Percentiles rank a stretch among this genome's conserved stretches.
phyloP scores from a whole-genome alignment of 2,888 invertebrate genomes.

The Erpobdella octoculata region DNA sequence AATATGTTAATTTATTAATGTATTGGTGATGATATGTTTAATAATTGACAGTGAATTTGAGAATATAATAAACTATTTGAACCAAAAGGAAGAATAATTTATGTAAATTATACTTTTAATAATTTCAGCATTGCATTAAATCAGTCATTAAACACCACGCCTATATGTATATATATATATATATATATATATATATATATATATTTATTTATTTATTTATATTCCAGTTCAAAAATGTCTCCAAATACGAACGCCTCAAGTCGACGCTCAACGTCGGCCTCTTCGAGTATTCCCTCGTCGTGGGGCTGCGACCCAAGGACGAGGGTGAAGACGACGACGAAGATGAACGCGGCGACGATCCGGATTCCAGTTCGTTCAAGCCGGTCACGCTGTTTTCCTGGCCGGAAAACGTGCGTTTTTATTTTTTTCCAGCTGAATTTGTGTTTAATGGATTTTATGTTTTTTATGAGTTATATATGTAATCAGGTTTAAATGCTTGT shows the following conservation, averaged over 20 bases:
- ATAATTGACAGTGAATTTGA: too few relatives aligned
- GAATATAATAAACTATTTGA: too few relatives aligned
- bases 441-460: not conserved
- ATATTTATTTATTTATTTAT: too few relatives aligned
- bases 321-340: constrained; percentile 15
- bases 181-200: too few relatives aligned
- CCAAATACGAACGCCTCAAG: constrained; percentile 26
- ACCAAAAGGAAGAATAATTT: too few relatives aligned
- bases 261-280: constrained; percentile 33
- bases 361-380: constrained; percentile 35
- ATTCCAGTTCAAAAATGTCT: constrained; percentile 9
- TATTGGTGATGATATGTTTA: too few relatives aligned
- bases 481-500: not conserved
- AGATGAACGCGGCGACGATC: not conserved
- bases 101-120: too few relatives aligned
- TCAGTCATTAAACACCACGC: too few relatives aligned
- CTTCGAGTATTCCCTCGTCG: constrained; percentile 48
- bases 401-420: constrained; percentile 46
- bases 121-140: too few relatives aligned
- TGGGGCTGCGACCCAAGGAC: constrained; percentile 42
- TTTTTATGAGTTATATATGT: not conserved
- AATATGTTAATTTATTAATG: too few relatives aligned
- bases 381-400: constrained; percentile 47
- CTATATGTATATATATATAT: too few relatives aligned
- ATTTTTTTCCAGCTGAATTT: not conserved